Evolutionary conservation across 1,140 invertebrate species (phyloP), one percentile per base, ranked within the genome.

Genomic region (Gonioctena quinquepunctata): DNA sequence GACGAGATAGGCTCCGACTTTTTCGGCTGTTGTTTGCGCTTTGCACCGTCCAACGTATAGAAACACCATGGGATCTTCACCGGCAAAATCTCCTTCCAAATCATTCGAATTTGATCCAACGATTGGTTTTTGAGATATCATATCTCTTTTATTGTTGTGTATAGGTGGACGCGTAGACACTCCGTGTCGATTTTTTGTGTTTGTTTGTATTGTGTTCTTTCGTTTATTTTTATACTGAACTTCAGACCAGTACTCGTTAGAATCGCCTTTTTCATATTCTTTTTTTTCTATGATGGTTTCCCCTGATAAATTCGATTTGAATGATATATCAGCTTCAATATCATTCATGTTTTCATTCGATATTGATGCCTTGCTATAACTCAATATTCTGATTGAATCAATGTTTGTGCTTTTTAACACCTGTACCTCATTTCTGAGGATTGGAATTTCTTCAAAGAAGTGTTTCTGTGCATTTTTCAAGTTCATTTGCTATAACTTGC

Each of bases 31-130:
- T 28, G 27, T 8, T 28, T 28, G 27, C 27, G 27, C 3, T 28
- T 28, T 28, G 27, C 27, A 28, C 27, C 27, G 27, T 8, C 27
- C 27, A 4, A 28, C 27, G 27, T 28, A 28, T 28, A 28, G 27
- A n/a, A n/a, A n/a, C n/a, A n/a, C n/a, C n/a, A 56, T 16, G 6
- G 33, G 49, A 50, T n/a, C 22, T 60, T 21, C 57, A 16, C 16
- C 22, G 57, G 4, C 22, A 25, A 60, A 60, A 60, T 27, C 22
- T n/a, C 19, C 57, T 5, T n/a, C 19, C n/a, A 21, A n/a, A 50
- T 50, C n/a, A 4, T n/a, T n/a, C 19, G 57, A 60, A 23, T 23
- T 60, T 60, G 61, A n/a, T 33, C 61, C 57, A 19, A 28, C 27
- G 27, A 28, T 28, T 28, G 27, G 27, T 28, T 28, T 28, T 28